phyloP scores from a whole-genome alignment of 2,888 invertebrate species.

The Bellardia bayeri region DNA sequence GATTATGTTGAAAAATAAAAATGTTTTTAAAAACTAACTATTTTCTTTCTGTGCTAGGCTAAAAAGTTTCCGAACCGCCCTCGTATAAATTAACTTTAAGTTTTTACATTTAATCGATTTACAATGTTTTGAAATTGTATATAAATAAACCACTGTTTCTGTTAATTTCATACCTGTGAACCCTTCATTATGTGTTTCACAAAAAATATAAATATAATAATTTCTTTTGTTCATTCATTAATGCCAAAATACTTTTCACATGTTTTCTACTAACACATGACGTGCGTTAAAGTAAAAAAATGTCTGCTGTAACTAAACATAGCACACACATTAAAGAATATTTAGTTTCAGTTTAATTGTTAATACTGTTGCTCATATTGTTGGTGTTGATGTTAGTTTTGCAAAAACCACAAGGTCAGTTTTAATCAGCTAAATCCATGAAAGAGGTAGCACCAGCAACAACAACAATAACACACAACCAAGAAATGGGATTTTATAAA shows the following conservation, averaged over 20 bases:
- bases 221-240: neutral
- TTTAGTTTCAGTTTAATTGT: constrained; percentile 1
- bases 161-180: neutral
- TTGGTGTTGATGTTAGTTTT: neutral
- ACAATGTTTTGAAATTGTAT: too few species aligned
- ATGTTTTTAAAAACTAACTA: too few species aligned
- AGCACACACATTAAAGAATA: neutral
- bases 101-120: too few species aligned
- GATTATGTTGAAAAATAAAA: too few species aligned
- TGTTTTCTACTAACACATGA: neutral
- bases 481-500: constrained; percentile 14
- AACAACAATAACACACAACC: neutral
- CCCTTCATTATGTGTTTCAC: neutral
- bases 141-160: neutral
- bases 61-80: too few species aligned
- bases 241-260: neutral
- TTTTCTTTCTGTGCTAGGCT: too few species aligned
- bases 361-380: neutral
- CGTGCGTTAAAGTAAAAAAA: constrained; percentile 5
- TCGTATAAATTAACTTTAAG: too few species aligned
- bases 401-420: constrained; percentile 48
- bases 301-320: neutral
- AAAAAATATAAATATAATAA: neutral
- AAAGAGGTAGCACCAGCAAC: neutral
- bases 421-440: constrained; percentile 50